These are phyloP conservation scores for Tachycineta bicolor DNA, from an alignment of 2,113 vertebrate genomes.

Conservation along the genomic window DNA sequence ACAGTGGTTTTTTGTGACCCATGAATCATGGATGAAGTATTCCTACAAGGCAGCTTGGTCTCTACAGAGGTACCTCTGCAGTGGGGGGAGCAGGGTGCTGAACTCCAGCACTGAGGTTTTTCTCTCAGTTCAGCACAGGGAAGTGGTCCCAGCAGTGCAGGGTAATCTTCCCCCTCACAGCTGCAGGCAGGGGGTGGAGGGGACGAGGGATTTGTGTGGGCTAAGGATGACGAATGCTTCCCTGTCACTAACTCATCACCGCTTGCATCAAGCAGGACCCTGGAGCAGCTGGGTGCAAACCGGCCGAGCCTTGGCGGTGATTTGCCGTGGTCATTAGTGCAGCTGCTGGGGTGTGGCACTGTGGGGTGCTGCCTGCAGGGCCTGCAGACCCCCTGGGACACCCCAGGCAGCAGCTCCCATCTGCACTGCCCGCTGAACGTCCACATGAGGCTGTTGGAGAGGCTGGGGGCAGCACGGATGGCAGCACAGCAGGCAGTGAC, in stretches of 20 bases:
- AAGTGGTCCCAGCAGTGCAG: not conserved
- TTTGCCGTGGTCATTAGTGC: not conserved
- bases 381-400: not conserved
- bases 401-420: not conserved
- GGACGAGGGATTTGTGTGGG: not conserved
- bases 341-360: not conserved
- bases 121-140: not conserved
- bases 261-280: not conserved
- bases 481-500: not conserved
- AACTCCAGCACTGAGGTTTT: not conserved
- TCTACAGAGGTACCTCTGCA: not conserved
- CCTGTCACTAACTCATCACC: not conserved
- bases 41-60: not conserved
- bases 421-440: not conserved
- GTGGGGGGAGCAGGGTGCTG: not conserved
- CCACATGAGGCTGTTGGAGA: not conserved
- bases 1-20: not conserved
- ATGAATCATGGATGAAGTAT: not conserved
- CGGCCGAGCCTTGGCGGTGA: rapidly evolving
- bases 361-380: not conserved
- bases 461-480: not conserved
- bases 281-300: not conserved
- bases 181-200: not conserved
- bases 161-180: not conserved
- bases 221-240: not conserved